Base-by-base conservation (phyloP, 2,113 vertebrate genomes). In the Pseudolaguvia tuberculata region DNA sequence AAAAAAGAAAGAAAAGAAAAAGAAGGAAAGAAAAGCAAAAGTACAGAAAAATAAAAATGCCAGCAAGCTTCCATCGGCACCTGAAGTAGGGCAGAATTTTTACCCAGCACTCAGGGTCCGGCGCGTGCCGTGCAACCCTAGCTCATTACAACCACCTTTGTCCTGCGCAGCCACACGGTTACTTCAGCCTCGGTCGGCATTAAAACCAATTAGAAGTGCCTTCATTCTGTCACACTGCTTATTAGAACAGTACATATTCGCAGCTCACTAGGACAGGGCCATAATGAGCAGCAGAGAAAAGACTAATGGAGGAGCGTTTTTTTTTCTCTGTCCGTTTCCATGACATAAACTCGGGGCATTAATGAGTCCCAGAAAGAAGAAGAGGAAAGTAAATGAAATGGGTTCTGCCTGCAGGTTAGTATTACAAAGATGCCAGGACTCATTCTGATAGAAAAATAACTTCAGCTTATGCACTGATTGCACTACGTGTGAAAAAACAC, bases 231-330 rank as follows among this genome's bases (percentile, higher is more conserved):
- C 87, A 86, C 68, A 70, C 80, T 27, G 72, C 87, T 87, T 88
- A 88, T 90, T 90, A 90, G 85, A 88, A 88, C 78, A 88, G 86
- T 88, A 88, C 83, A 85, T 88, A 84, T 87, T 89, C 86, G 83
- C 88, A 91, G 85, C 79, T 86, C 84, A 83, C 83, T 83, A 82
- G 81, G 83, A 83, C 82, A 83, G 79, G 78, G 45, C 82, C 80
- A 83, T 90, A 91, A 91, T 89, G 87, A 91, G 88, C 85, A 83
- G 79, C 78, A 83, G 83, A 83, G 83, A 71, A 69, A 70, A 74
- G 79, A 86, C 82, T 83, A 79, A 70, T 81, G 73, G 76, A 79
- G 77, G 35, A 6, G 18, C 1, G 4, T 42, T 42, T 18, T 35
- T 70, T 81, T 82, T 84, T 80, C 27, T 58, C 78, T 80, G 72